Evolutionary conservation across 2,797 vertebrate genomes (phyloP).

Genomic region (Sebastes oblongus): DNA sequence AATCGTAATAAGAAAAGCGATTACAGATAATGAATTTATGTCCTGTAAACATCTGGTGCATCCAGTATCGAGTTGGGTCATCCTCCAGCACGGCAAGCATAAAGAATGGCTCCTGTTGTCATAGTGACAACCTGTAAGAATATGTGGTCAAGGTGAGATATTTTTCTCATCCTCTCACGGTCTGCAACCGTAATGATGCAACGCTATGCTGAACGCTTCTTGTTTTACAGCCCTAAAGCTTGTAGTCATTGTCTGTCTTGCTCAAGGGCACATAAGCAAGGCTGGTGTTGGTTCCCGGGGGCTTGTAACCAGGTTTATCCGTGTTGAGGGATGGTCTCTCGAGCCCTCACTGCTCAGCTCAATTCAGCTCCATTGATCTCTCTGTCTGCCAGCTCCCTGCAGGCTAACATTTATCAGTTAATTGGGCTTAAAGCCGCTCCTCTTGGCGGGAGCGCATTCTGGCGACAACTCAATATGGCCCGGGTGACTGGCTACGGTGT

Average conservation of each 20-base stretch:
- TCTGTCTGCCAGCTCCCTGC: slow-evolving; percentile 55
- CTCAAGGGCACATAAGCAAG: slow-evolving; percentile 30
- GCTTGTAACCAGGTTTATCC: slow-evolving; percentile 17
- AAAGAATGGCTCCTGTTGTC: background rate
- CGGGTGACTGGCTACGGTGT: background rate
- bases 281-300: background rate
- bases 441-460: slow-evolving; percentile 44
- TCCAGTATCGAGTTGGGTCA: background rate
- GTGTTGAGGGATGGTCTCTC: slow-evolving; percentile 23
- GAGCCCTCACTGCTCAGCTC: slow-evolving; percentile 11
- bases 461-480: slow-evolving; percentile 48
- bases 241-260: background rate
- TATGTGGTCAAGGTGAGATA: background rate
- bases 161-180: background rate
- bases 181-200: background rate
- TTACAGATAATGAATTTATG: no score
- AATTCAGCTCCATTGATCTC: slow-evolving; percentile 64
- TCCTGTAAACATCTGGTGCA: background rate
- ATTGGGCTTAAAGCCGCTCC: slow-evolving; percentile 68
- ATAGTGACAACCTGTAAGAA: slow-evolving; percentile 7
- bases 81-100: background rate
- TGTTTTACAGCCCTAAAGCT: background rate
- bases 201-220: background rate
- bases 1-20: no score
- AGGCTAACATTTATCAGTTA: slow-evolving; percentile 71